phyloP scores from a whole-genome alignment of 2,888 invertebrate species.

The Limnephilus marmoratus region DNA sequence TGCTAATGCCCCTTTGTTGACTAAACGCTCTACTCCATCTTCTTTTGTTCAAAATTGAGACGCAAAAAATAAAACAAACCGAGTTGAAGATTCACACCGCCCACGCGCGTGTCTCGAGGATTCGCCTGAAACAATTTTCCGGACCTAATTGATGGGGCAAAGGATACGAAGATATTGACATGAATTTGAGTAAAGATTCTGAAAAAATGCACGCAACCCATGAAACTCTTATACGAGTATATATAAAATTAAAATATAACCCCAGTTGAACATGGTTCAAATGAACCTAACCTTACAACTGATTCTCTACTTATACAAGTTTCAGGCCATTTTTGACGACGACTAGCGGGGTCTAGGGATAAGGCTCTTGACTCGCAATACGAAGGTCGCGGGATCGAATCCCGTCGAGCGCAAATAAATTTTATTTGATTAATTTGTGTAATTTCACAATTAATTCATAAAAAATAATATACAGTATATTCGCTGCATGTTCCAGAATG shows the following conservation, averaged over 20 bases:
- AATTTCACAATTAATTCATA: too few species aligned
- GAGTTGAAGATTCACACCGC: not conserved
- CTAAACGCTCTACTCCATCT: conserved; percentile 13
- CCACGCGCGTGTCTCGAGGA: not conserved
- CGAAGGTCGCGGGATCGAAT: too few species aligned
- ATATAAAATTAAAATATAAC: not conserved
- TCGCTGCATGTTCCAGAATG: too few species aligned
- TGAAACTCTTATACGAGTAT: not conserved
- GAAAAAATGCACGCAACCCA: not conserved
- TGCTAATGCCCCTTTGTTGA: conserved; percentile 11
- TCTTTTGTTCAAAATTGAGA: conserved; percentile 27
- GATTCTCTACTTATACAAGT: too few species aligned
- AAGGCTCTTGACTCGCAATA: too few species aligned
- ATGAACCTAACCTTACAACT: too few species aligned
- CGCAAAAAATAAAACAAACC: conserved; percentile 4
- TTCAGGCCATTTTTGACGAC: too few species aligned
- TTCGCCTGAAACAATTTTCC: not conserved
- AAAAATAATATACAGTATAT: too few species aligned
- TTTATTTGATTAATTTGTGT: too few species aligned
- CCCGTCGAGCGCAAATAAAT: too few species aligned
- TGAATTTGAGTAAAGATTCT: not conserved
- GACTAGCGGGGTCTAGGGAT: too few species aligned
- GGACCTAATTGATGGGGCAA: not conserved
- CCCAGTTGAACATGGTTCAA: not conserved
- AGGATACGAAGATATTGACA: not conserved